Evolutionary conservation across 2,888 invertebrate species (phyloP).

Genomic region (Microctonus aethiopoides): DNA sequence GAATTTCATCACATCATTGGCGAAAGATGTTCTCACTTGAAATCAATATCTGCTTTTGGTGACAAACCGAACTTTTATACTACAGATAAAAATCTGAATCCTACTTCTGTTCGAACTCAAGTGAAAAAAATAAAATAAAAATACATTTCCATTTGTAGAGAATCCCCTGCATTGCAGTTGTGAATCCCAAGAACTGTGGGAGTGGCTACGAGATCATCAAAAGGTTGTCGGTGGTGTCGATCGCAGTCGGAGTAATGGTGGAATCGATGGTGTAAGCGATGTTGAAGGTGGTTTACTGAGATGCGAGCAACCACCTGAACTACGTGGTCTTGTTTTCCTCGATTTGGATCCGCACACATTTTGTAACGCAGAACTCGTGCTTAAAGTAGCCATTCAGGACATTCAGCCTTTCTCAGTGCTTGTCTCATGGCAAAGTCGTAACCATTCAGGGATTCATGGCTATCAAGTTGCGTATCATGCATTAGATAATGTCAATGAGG

Average conservation of each 20-base stretch:
- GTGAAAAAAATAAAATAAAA: conserved; percentile 81
- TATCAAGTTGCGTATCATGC: conserved; percentile 89
- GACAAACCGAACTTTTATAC: conserved; percentile 41
- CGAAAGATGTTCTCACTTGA: conserved; percentile 37
- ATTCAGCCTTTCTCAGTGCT: conserved; percentile 89
- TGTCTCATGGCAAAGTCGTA: conserved; percentile 91
- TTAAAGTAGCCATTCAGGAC: conserved; percentile 88
- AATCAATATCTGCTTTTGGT: conserved; percentile 50
- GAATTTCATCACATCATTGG: conserved; percentile 18
- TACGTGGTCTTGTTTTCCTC: conserved; percentile 80
- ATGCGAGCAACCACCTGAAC: conserved; percentile 86
- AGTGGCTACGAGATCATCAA: conserved; percentile 90
- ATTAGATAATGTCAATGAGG: conserved; percentile 73
- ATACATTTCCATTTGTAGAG: conserved; percentile 76
- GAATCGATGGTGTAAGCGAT: conserved; percentile 54
- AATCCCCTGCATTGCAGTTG: conserved; percentile 92
- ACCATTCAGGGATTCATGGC: conserved; percentile 86
- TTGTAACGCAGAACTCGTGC: conserved; percentile 85
- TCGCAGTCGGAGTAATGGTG: conserved; percentile 44
- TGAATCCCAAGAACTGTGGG: conserved; percentile 90
- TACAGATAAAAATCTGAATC: background rate
- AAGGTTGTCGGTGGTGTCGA: conserved; percentile 75
- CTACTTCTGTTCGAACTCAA: background rate
- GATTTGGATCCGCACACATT: conserved; percentile 84
- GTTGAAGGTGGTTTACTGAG: conserved; percentile 69